Evolutionary conservation across 2,797 vertebrate species (phyloP), one percentile per base, ranked within the genome.

Genomic region (Mionectes olivaceus): DNA sequence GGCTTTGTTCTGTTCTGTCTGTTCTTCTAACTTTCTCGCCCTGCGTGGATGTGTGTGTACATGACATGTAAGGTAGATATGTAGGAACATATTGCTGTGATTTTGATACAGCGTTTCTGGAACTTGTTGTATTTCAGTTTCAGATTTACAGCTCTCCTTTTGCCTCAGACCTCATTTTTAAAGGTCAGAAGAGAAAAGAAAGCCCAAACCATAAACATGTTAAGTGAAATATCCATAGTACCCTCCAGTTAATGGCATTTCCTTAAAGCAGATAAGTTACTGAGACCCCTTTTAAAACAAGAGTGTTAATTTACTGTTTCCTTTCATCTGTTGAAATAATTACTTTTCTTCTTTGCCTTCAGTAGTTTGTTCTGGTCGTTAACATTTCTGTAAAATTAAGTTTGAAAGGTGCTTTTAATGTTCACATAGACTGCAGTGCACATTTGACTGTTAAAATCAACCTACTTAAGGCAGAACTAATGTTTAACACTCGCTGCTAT

Each of bases 261-360:
- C 83, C 96, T 96, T 97, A 71, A 88, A 95, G 94, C 81, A 93
- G 95, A 82, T 96, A 96, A 78, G 84, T 96, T 96, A 92, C 76
- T 13, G 37, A 89, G 55, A 59, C 57, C 61, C n/a, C 83, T 89
- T 96, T 95, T 92, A 97, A 97, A 96, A 94, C 50, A 37, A 49
- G 86, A 96, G 81, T 91, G 89, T 96, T 98, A 96, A 95, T 98
- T 98, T 98, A 97, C 97, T 97, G 96, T 98, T 98, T 97, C 96
- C 97, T 98, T 98, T 98, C 97, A 98, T 98, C 97, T 98, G 55
- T 87, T 97, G 94, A 98, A 98, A 98, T 98, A 98, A 98, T 98
- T 97, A 97, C 97, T 96, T 97, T 98, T 95, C 88, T 96, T 97
- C 96, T 96, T 96, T 96, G 87, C 95, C 89, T 97, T 96, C 95